Conservation (phyloP, 2,888 invertebrate species). For the Physocephala rufipes region DNA sequence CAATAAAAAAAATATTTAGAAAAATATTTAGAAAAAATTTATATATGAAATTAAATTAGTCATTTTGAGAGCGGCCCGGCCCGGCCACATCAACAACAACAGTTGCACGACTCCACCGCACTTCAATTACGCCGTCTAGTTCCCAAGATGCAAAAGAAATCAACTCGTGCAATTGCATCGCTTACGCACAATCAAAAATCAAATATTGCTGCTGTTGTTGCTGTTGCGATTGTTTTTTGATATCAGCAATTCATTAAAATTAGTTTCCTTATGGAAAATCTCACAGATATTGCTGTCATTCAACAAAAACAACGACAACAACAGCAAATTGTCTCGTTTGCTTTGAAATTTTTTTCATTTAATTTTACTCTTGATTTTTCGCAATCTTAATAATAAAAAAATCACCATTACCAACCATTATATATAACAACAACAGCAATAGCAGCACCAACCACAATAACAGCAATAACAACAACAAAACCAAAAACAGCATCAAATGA, state of each 20-base stretch:
- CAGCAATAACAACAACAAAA: neutral
- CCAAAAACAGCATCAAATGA: neutral
- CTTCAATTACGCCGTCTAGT: neutral
- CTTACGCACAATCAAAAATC: slow-evolving; percentile 1
- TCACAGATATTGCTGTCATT: neutral
- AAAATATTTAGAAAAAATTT: too few relatives aligned
- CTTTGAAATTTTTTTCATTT: neutral
- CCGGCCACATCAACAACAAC: neutral
- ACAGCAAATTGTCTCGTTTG: neutral
- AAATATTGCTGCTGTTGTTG: neutral
- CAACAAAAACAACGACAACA: neutral
- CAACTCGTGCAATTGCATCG: neutral
- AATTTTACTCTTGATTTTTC: neutral
- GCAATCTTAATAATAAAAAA: neutral
- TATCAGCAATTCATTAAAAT: neutral
- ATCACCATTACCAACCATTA: neutral
- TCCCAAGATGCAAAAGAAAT: neutral
- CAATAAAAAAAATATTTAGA: too few relatives aligned
- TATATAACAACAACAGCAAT: neutral
- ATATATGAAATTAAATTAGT: neutral
- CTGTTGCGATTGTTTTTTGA: neutral
- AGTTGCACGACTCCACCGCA: neutral
- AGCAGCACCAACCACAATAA: neutral
- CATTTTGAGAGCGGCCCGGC: neutral
- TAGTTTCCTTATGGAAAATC: too few relatives aligned